Evolutionary conservation across 2,888 invertebrate genomes (phyloP).

Genomic region (Caradrina clavipalpis): DNA sequence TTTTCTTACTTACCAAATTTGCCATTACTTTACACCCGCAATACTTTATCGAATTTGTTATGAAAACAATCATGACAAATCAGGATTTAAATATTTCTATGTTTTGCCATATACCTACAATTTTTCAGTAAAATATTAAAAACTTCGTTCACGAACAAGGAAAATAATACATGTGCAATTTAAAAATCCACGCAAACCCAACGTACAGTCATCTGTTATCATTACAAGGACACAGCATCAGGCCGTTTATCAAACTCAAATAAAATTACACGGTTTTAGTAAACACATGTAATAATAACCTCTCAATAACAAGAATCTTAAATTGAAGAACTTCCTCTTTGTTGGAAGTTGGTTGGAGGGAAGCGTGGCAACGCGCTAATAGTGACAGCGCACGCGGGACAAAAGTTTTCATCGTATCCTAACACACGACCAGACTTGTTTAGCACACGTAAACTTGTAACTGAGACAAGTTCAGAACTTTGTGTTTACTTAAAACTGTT

Average conservation of each 20-base stretch:
- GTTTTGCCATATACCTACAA: not conserved
- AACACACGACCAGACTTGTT: slow-evolving; percentile 66
- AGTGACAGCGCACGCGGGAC: slow-evolving; percentile 58
- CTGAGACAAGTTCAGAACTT: slow-evolving; percentile 67
- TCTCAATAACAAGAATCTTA: slow-evolving; percentile 63
- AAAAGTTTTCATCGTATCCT: slow-evolving; percentile 68
- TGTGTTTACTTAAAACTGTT: slow-evolving; percentile 74
- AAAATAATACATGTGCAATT: not conserved
- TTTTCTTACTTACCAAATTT: slow-evolving; percentile 1
- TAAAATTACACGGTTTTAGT: slow-evolving; percentile 45
- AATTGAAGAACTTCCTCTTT: slow-evolving; percentile 66
- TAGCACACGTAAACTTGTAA: slow-evolving; percentile 72
- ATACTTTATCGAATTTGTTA: not conserved
- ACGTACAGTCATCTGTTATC: slow-evolving; percentile 8
- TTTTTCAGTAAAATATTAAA: slow-evolving; percentile 1
- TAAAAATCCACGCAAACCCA: slow-evolving; percentile 7
- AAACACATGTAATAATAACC: slow-evolving; percentile 49
- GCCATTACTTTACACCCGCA: not conserved
- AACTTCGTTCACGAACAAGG: not conserved
- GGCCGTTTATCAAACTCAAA: slow-evolving; percentile 37
- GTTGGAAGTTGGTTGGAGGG: slow-evolving; percentile 52
- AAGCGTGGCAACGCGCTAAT: slow-evolving; percentile 53
- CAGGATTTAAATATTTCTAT: not conserved
- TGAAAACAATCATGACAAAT: not conserved
- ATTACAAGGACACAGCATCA: slow-evolving; percentile 33